A percentile compares a stretch with the other conserved stretches of the same genome.
These are phyloP conservation scores for Drosophila leonis DNA, from an alignment of 2,888 invertebrate species.

Conservation along the genomic window DNA sequence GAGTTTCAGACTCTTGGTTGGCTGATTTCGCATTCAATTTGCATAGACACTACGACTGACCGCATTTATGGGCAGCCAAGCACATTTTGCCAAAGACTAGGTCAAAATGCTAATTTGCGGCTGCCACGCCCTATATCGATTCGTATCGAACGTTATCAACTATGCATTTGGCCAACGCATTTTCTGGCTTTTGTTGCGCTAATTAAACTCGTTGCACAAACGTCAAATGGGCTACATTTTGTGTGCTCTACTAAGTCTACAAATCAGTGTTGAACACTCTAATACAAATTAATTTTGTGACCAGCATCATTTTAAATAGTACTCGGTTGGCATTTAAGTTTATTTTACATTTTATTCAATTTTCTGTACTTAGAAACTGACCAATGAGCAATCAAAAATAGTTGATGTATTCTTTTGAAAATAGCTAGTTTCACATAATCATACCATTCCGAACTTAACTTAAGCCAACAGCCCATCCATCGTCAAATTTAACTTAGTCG, in stretches of 20 bases:
- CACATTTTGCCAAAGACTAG: background rate
- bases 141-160: background rate
- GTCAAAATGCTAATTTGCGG: constrained; percentile 11
- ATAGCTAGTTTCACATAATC: no score
- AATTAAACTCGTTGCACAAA: constrained; percentile 7
- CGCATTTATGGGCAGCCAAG: background rate
- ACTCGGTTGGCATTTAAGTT: background rate
- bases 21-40: background rate
- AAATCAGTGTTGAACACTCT: background rate
- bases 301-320: background rate
- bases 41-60: background rate
- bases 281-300: background rate
- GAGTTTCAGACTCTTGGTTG: background rate
- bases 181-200: background rate
- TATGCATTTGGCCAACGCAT: background rate
- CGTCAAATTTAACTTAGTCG: no score
- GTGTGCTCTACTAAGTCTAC: background rate
- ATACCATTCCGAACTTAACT: no score
- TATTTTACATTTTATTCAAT: background rate
- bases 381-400: no score
- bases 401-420: no score
- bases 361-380: no score
- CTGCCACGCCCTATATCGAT: background rate
- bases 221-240: background rate
- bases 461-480: no score